Evolutionary conservation across 2,113 vertebrate genomes (phyloP), one percentile per base, ranked within the genome.

Genomic region (Etheostoma cragini): DNA sequence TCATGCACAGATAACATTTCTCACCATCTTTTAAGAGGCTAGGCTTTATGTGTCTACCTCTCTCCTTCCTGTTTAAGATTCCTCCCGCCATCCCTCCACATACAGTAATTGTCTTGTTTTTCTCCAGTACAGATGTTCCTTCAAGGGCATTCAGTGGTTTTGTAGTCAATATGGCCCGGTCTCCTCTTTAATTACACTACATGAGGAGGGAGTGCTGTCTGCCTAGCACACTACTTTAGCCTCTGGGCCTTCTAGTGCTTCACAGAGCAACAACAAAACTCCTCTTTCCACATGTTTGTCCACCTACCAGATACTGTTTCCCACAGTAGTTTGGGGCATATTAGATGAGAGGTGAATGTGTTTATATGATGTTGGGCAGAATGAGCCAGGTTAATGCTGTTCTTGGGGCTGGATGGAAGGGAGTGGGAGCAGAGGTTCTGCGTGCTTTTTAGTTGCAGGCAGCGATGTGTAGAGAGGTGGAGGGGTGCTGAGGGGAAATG

Each of bases 81-180:
- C 84, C 79, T 86, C 82, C 83, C 83, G 81, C 87, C 81, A 42
- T 85, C 84, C 82, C 68, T 88, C 74, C 82, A 88, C 89, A 92
- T 95, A 30, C 30, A 30, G 30, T 30, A 95, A 96, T 95, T 96
- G 94, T 89, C 93, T 94, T 95, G 94, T 95, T 96, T 96, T 96
- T 94, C 91, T 93, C 89, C 73, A 84, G 85, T 90, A 87, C 94
- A 95, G 94, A 95, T 95, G 94, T 95, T 95, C 92, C 92, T 95
- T 94, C 91, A 94, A 95, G 94, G 92, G 93, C 92, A 92, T 88
- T 84, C 89, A 91, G 94, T 86, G 91, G 94, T 94, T 94, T 95
- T 91, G 86, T 91, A 91, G 93, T 95, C 94, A 94, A 93, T 93
- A 93, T 89, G 76, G 92, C 91, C 89, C 56, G 72, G 85, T 90